phyloP scores from a whole-genome alignment of 2,797 vertebrate species.

The Cryptoprocta ferox region DNA sequence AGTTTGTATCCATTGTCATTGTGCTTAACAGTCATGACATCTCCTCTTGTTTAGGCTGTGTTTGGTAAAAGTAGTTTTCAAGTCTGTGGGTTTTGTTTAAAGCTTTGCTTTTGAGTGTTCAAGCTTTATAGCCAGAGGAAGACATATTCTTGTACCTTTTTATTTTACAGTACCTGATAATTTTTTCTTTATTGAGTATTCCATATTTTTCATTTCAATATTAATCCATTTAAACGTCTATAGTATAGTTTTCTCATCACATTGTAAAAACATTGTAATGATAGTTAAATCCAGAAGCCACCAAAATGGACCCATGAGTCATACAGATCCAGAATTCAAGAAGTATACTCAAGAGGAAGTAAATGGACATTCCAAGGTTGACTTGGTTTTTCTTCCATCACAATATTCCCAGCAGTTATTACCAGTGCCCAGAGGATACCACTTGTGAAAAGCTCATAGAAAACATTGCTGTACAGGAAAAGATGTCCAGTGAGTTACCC shows the following conservation, averaged over 20 bases:
- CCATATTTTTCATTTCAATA: slow-evolving; percentile 39
- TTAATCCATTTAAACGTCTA: slow-evolving; percentile 22
- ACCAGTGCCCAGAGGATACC: not conserved
- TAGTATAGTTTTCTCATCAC: not conserved
- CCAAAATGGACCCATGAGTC: slow-evolving; percentile 18
- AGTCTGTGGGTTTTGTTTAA: not conserved
- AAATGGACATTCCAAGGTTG: not conserved
- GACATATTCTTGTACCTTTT: not conserved
- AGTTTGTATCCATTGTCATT: not conserved
- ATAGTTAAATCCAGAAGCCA: slow-evolving; percentile 15
- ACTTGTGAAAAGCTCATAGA: not conserved
- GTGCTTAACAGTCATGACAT: not conserved
- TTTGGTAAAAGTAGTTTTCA: slow-evolving; percentile 42
- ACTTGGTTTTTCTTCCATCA: slow-evolving; percentile 27
- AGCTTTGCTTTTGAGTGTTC: slow-evolving; percentile 34
- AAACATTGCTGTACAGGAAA: not conserved
- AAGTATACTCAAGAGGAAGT: not conserved
- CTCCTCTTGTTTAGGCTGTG: not conserved
- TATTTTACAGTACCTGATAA: slow-evolving; percentile 26
- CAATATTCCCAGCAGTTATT: not conserved
- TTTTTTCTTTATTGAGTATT: slow-evolving; percentile 40
- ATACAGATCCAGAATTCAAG: slow-evolving; percentile 2
- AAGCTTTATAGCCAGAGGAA: slow-evolving; percentile 18
- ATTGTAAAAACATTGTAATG: slow-evolving; percentile 31
- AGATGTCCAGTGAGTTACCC: not conserved